Evolutionary conservation across 30 jellyfish, hydroid and myxozoan species (phyloP), one percentile per base, ranked within the genome.

Genomic region (Aurelia coerulea): DNA sequence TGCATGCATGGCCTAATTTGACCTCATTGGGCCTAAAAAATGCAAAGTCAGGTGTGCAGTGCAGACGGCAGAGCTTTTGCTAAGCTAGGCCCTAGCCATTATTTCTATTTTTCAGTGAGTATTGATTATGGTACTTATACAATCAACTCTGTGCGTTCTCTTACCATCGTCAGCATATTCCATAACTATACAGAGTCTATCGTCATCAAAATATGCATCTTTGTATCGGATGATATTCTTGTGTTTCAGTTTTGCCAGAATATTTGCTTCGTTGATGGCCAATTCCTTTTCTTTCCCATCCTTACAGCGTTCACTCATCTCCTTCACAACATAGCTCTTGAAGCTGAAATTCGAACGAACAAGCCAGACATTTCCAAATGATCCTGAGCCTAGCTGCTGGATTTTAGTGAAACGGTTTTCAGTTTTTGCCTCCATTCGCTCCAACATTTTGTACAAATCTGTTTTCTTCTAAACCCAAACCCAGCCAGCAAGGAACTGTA

Each of bases 91-190:
- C 29, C 29, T 23, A 23, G 29, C 29, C 29, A 23, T 23, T 23
- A 23, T 23, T 23, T 23, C 29, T 23, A 23, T 23, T 23, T 23
- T 23, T 23, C 29, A 23, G 29, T 23, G 29, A 46, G 15, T 6
- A 1, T 46, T 6, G 56, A 46, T 23, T 2, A 46, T 46, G 56
- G 14, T 46, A 46, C 8, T 6, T 1, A 46, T 4, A 7, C 56
- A 46, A 9, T 46, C 56, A 46, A 46, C 1, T 0, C 56, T 46
- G 56, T 14, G 1, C 8, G 56, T 2, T 6, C 16, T n/a, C 88
- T 49, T 70, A 87, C 97, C 97, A 74, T 90, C 97, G 67, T 82
- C 87, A 65, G 97, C 97, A 67, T 90, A 90, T 64, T 90, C 97
- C 97, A 90, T 90, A 10, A 74, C 76, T 15, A 90, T 90, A 64